Evolutionary conservation across 2,797 vertebrate species (phyloP), one percentile per base, ranked within the genome.

Genomic region (Tinamus major): DNA sequence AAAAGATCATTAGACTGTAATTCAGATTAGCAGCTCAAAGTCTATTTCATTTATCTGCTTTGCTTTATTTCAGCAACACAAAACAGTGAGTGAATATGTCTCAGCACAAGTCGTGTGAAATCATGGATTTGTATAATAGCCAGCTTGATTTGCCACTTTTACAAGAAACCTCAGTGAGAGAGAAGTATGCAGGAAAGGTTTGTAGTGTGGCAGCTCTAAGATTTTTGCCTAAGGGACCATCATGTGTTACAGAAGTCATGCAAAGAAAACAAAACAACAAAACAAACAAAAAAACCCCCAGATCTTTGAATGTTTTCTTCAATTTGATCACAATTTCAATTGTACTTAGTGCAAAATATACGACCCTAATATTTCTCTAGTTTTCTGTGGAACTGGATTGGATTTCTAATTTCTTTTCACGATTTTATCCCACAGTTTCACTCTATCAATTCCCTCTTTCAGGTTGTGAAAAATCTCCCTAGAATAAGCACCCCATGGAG

Each of bases 401-500:
- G 53, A 55, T 55, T 86, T 89, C 62, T 83, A 19, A 26, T 75
- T 80, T 29, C 24, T 90, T 87, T 62, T 94, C 39, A 56, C 39
- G 85, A 16, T 65, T 95, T 83, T 76, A 79, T 72, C 29, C 87
- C 77, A 69, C 63, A 89, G 35, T 65, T 89, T 80, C 76, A 82
- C 49, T 87, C 87, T 87, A 46, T 85, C 79, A 92, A 35, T 89
- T 85, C 21, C 6, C 14, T 83, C 72, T 75, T 89, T 75, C 80
- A 94, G 39, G 81, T 56, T 85, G 58, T 80, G 79, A 90, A 94
- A 94, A 92, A 83, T 89, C 72, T 87, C 55, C 82, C 76, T 62
- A 80, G 81, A 93, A 95, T 87, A 85, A 93, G 82, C 76, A 81
- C 89, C 90, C 94, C 77, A 92, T 20, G 35, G 89, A 93, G 89